Percentiles rank a stretch among this genome's conserved stretches.
These are phyloP conservation scores for Acronicta alni DNA, from an alignment of 2,888 invertebrate genomes.

Conservation along the genomic window DNA sequence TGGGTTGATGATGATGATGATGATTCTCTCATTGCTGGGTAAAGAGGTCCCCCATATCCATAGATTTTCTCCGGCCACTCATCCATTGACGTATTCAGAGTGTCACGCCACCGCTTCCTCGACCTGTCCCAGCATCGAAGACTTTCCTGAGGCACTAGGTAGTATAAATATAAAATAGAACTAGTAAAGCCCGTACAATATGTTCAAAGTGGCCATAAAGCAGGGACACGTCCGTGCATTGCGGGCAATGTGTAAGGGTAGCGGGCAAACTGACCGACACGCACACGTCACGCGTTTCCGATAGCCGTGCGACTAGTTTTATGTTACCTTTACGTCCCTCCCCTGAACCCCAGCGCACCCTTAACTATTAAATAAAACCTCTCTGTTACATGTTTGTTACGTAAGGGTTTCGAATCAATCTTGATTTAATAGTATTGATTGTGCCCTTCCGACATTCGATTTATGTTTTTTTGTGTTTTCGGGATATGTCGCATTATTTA, in stretches of 20 bases:
- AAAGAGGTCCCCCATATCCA: no score
- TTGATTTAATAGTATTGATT: conserved; percentile 44
- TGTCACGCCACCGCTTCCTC: no score
- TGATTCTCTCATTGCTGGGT: no score
- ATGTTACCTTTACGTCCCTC: conserved; percentile 34
- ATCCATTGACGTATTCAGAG: no score
- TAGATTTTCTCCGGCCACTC: no score
- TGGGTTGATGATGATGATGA: no score
- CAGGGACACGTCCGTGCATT: conserved; percentile 11
- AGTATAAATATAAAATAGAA: no score
- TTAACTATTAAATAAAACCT: conserved; percentile 46
- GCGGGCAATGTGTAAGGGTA: conserved; percentile 9
- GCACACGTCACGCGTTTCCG: conserved; percentile 52
- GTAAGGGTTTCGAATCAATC: conserved; percentile 35
- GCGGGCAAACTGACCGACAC: conserved; percentile 46
- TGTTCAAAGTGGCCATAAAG: conserved; percentile 24
- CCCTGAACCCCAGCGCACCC: conserved; percentile 34
- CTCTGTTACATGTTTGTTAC: conserved; percentile 30
- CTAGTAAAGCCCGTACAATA: no score
- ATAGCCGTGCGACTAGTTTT: conserved; percentile 37
- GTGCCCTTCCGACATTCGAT: conserved; percentile 11
- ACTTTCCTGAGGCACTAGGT: no score
- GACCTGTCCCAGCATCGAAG: no score
- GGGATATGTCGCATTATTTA: neutral
- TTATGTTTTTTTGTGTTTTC: conserved; percentile 5